Base-by-base conservation (phyloP, 1,140 invertebrate species). In the Campoletis sonorensis region DNA sequence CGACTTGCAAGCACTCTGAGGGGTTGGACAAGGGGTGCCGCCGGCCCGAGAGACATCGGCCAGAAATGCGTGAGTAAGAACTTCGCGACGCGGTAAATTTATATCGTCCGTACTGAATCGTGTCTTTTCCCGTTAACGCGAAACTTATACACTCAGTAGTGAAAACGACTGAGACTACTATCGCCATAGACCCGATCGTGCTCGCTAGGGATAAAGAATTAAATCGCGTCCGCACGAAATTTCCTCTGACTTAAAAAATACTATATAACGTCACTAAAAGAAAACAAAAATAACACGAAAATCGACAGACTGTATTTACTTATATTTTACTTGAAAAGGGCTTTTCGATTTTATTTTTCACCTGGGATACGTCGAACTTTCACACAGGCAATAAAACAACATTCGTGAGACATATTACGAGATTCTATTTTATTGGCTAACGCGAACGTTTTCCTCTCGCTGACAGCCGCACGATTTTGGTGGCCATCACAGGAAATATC, bases 21-120 rank as follows among this genome's bases (percentile, higher is more conserved):
- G 45, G 72, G 76, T 72, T 68, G 67, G 11, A 30, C 27, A 79
- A 73, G 79, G 72, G 26, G 72, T 33, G 80, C 61, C 83, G 80
- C 61, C 83, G 84, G 82, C 84, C 83, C 85, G 83, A 85, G 86
- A 86, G 84, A 87, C 87, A 88, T 87, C 86, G 85, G 84, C 86
- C 86, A 87, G 88, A 89, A 89, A 89, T 86, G 88, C 88, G 88
- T 89, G 86, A 89, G 89, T 87, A 88, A 88, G 87, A 90, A 86
- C 86, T 58, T 89, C 84, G 85, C 84, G 77, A 81, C 80, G 81
- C 68, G 87, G 85, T 89, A 87, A 86, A 87, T 89, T 90, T 89
- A 86, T 85, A 87, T 87, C 81, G 81, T 76, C 82, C 81, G 26
- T 54, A 26, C 72, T n/a, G 64, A 51, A 45, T 27, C 54, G 58